A percentile compares a stretch with the other conserved stretches of the same genome.
These are phyloP conservation scores for Coptodon rendalli DNA, from an alignment of 2,113 vertebrate species.

Conservation along the genomic window DNA sequence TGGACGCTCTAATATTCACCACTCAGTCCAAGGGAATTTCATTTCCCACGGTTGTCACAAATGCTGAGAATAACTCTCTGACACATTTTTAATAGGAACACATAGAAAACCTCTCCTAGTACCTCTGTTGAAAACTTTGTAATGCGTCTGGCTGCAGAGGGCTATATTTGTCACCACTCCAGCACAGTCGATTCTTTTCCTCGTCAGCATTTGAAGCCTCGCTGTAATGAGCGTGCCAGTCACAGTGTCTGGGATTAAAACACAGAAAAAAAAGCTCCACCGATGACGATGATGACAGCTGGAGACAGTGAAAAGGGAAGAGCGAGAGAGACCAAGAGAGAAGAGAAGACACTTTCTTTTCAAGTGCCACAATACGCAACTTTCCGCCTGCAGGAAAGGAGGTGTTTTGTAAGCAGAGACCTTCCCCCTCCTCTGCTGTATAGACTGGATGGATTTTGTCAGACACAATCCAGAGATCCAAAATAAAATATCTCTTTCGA, in stretches of 20 bases:
- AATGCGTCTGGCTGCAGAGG: not conserved
- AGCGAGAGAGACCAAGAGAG: not conserved
- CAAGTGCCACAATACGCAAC: not conserved
- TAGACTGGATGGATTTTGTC: not conserved
- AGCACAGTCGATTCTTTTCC: not conserved
- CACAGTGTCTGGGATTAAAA: conserved; percentile 12
- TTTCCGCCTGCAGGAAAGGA: not conserved
- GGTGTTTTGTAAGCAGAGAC: not conserved
- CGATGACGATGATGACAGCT: not conserved
- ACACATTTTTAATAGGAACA: not conserved
- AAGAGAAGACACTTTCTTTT: not conserved
- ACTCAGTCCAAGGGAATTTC: not conserved
- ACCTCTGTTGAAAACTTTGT: not conserved
- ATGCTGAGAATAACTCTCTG: not conserved
- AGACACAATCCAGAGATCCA: not conserved
- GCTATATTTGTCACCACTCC: not conserved
- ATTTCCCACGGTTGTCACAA: conserved; percentile 15
- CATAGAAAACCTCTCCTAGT: not conserved
- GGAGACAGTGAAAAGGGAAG: not conserved
- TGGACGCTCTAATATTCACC: not conserved
- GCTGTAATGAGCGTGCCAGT: conserved; percentile 24
- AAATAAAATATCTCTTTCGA: not conserved
- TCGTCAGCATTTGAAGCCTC: not conserved
- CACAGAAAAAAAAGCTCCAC: not conserved
- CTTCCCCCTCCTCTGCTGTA: not conserved